Evolutionary conservation across 92 coral and sea anemone species (phyloP), one percentile per base, ranked within the genome.

Genomic region (Scolanthus callimorphus): DNA sequence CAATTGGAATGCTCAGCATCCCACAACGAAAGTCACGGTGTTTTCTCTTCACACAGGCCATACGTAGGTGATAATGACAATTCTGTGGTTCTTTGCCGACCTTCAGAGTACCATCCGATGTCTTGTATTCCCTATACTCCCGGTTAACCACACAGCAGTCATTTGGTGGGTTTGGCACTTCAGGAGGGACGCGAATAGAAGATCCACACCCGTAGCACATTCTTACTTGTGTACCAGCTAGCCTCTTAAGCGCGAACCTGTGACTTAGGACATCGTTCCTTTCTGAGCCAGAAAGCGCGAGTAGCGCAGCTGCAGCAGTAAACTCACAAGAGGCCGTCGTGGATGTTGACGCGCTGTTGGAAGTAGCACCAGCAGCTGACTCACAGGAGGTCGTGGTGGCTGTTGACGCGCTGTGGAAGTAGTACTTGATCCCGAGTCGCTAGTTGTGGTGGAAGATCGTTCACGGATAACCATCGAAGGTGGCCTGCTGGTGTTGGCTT

Each of bases 121-220:
- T n/a, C n/a, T n/a, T n/a, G n/a, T n/a, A n/a, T n/a, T n/a, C n/a
- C n/a, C n/a, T n/a, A n/a, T n/a, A n/a, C n/a, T n/a, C n/a, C n/a
- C n/a, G n/a, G n/a, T n/a, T n/a, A n/a, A n/a, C n/a, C n/a, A n/a
- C n/a, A n/a, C n/a, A n/a, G n/a, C n/a, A n/a, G n/a, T n/a, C 49
- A 60, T 68, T 70, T 13, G 78, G 83, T 21, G 83, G 77, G 34
- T 55, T 49, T 60, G 77, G 83, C 34, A 77, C 71, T 27, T 31
- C 59, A 17, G 76, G 76, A 15, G 76, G 82, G 22, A 59, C 54
- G 20, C 70, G 49, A 39, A 60, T 61, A 17, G 50, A 12, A 45
- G 51, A 17, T 29, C 60, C 53, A 22, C 76, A 26, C 27, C 76
- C 67, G 45, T 70, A 70, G 39, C 79, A 78, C 74, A 71, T 65